Base-by-base conservation (phyloP, 2,888 invertebrate genomes). In the Drosophila sordidapex region DNA sequence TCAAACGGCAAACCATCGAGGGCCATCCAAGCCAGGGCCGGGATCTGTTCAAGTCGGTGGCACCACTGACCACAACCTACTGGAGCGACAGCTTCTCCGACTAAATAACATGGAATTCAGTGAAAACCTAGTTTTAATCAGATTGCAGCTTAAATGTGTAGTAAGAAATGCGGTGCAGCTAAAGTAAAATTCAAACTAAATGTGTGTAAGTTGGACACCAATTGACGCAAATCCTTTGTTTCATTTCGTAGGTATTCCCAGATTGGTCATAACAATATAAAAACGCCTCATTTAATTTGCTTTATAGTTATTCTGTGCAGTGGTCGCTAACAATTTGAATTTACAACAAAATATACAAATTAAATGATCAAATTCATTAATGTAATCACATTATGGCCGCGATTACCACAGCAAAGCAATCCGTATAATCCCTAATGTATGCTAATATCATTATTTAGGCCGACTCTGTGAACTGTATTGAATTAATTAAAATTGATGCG, bases 81-180 rank as follows among this genome's bases (percentile, higher is more conserved):
- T 94, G 94, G 94, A 93, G 93, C 75, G 94, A 94, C 70, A 93
- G 93, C 51, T 94, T 93, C 83, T 94, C 94, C 8, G 94, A 94
- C 74, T 94, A 92, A 90, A 56, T 27, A 33, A 15, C 15, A 10
- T 15, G 4, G 15, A 57, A 31, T 43, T 31, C 15, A 31, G 31
- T 43, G 15, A 15, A 48, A 15, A 11, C 1, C 10, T 33, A 60
- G 49, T 40, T 31, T 52, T 27, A 43, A 66, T 35, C 49, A 8
- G n/a, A n/a, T 15, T 35, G 5, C 27, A 27, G 33, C 21, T 52
- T 43, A 33, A n/a, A 10, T 31, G 11, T 57, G 13, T 51, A 27
- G 49, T 7, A 25, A 67, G 33, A 54, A 67, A 53, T 67, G 66
- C 66, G 33, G 52, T 46, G 60, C 70, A 70, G 69, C 48, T 43